Conservation (phyloP, 2,888 invertebrate genomes). For the Macrosoma leucophasiata region DNA sequence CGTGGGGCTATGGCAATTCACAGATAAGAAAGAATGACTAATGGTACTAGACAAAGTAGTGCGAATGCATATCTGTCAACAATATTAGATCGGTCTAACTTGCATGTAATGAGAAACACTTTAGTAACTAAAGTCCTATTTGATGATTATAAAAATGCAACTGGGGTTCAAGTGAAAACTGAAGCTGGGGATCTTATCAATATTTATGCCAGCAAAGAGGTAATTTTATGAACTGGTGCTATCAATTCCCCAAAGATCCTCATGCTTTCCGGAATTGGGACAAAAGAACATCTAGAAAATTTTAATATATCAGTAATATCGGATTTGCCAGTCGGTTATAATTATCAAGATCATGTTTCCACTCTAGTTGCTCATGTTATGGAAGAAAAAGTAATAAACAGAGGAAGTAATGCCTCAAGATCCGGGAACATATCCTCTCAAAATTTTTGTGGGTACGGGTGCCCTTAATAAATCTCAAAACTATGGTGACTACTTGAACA, state of each 20-base stretch:
- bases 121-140: constrained; percentile 39
- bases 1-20: no score
- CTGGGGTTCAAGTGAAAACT: constrained; percentile 37
- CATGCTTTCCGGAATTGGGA: constrained; percentile 52
- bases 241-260: constrained; percentile 44
- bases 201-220: constrained; percentile 35
- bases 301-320: constrained; percentile 33
- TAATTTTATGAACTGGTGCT: constrained; percentile 46
- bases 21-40: no score
- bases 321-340: constrained; percentile 42
- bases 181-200: constrained; percentile 18
- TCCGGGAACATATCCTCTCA: no score
- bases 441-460: constrained; percentile 39
- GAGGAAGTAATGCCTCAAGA: constrained; percentile 35
- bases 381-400: constrained; percentile 28
- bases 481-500: constrained; percentile 47
- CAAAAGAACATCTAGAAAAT: constrained; percentile 36
- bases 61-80: no score
- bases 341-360: constrained; percentile 44
- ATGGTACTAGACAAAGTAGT: no score
- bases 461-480: constrained; percentile 37
- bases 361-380: constrained; percentile 33
- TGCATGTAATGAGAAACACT: constrained; percentile 40
- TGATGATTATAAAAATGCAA: constrained; percentile 28
- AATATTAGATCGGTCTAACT: constrained; percentile 37